Evolutionary conservation across 2,113 vertebrate species (phyloP).

Genomic region (Melanotaenia duboulayi): DNA sequence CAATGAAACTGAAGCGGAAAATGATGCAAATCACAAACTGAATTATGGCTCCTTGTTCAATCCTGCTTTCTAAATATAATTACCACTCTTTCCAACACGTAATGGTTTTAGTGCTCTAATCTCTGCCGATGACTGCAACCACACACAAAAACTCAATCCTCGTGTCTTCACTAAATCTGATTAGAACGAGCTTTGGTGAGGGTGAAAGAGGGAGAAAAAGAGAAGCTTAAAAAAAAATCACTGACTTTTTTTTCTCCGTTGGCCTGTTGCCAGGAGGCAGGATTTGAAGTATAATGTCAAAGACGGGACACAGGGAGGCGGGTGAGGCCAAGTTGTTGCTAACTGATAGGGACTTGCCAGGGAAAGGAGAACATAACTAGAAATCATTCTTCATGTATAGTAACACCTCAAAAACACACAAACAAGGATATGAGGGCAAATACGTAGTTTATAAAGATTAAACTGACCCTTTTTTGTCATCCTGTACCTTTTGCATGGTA

Average conservation of each 20-base stretch:
- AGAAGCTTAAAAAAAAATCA: constrained; percentile 22
- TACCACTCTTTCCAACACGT: constrained; percentile 55
- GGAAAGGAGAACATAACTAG: constrained; percentile 3
- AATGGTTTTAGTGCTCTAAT: constrained; percentile 63
- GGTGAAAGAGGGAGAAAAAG: constrained; percentile 9
- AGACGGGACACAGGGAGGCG: constrained; percentile 20
- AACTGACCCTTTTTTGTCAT: not conserved
- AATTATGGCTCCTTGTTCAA: constrained; percentile 45
- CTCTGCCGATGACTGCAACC: constrained; percentile 52
- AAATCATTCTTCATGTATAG: constrained; percentile 13
- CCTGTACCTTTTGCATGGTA: not conserved
- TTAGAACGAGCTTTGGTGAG: constrained; percentile 51
- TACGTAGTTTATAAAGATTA: not conserved
- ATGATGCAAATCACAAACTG: constrained; percentile 60
- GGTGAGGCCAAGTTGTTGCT: constrained; percentile 29
- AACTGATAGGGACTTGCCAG: constrained; percentile 15
- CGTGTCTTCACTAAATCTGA: constrained; percentile 55
- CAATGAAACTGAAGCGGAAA: constrained; percentile 55
- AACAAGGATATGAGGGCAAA: not conserved
- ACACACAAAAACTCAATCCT: constrained; percentile 47
- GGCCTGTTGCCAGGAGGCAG: constrained; percentile 34
- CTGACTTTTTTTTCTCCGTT: constrained; percentile 14
- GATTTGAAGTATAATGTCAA: constrained; percentile 47
- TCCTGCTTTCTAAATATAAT: constrained; percentile 61
- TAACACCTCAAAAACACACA: not conserved